Percentiles rank a stretch among this genome's conserved stretches.
phyloP scores from a whole-genome alignment of 2,797 vertebrate genomes.

The Chelidonichthys spinosus region DNA sequence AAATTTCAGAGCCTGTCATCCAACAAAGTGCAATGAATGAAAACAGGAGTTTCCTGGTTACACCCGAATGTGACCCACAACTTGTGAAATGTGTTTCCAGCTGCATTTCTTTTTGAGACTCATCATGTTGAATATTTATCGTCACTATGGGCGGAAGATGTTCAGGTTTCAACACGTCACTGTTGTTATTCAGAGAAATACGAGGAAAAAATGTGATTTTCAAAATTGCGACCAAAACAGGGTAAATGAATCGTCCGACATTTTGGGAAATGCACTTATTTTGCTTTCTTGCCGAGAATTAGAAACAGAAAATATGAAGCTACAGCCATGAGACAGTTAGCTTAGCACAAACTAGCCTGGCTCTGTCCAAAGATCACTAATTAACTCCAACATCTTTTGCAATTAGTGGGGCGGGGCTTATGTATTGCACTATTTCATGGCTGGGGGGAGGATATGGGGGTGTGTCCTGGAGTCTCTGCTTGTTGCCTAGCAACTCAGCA shows the following conservation, averaged over 20 bases:
- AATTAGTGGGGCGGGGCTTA: background rate
- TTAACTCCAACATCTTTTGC: background rate
- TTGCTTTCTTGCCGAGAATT: background rate
- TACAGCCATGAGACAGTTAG: background rate
- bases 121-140: slow-evolving; percentile 38
- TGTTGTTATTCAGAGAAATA: slow-evolving; percentile 26
- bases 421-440: background rate
- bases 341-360: background rate
- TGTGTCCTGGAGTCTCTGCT: background rate
- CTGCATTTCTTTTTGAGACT: slow-evolving; percentile 33
- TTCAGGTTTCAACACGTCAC: slow-evolving; percentile 25
- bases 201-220: slow-evolving; percentile 26
- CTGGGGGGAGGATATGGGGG: background rate
- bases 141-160: slow-evolving; percentile 26
- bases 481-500: background rate
- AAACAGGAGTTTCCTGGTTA: slow-evolving; percentile 60
- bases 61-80: slow-evolving; percentile 78
- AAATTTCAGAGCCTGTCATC: slow-evolving; percentile 82
- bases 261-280: slow-evolving; percentile 8
- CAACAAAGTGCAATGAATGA: slow-evolving; percentile 89
- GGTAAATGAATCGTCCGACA: slow-evolving; percentile 49
- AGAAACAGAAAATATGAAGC: background rate
- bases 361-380: background rate
- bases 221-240: slow-evolving; percentile 66
- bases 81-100: slow-evolving; percentile 44